A percentile compares a stretch with the other conserved stretches of the same genome.
Evolutionary conservation across 1,140 invertebrate genomes (phyloP).

Genomic region (Drosophila sproati): DNA sequence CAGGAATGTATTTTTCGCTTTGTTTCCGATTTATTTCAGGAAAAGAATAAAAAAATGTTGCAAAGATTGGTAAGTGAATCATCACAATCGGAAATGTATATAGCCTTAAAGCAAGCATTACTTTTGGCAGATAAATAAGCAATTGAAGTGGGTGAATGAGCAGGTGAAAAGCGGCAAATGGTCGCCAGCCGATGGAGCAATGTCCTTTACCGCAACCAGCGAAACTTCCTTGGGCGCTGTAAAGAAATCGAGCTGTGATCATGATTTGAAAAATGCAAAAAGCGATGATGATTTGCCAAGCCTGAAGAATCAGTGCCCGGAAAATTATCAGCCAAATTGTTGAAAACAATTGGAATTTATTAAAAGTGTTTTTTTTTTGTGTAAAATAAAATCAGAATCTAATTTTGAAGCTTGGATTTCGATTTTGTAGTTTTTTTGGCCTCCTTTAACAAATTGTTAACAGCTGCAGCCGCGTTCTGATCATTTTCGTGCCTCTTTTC

Average conservation of each 20-base stretch:
- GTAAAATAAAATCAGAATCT: neutral
- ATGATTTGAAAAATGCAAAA: neutral
- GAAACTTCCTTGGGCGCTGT: neutral
- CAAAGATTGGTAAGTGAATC: constrained; percentile 24
- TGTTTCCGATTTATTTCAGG: constrained; percentile 32
- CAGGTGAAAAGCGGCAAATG: constrained; percentile 30
- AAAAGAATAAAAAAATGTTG: constrained; percentile 15
- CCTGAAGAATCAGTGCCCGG: constrained; percentile 33
- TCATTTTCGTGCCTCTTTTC: constrained; percentile 26
- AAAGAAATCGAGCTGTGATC: neutral
- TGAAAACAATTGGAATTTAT: constrained; percentile 24
- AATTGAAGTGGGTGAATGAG: constrained; percentile 48
- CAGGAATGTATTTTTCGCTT: constrained; percentile 40
- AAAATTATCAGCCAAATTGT: constrained; percentile 52
- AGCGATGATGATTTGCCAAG: neutral
- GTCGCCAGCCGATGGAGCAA: constrained; percentile 31
- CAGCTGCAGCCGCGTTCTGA: constrained; percentile 24
- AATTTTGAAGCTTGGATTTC: constrained; percentile 10
- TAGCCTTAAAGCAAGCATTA: neutral
- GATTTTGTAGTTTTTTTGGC: constrained; percentile 20
- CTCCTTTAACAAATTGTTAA: constrained; percentile 28
- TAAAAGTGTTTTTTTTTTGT: too few relatives aligned
- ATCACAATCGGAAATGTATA: neutral
- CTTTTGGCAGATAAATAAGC: constrained; percentile 52
- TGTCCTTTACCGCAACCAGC: constrained; percentile 24